Evolutionary conservation across 2,888 invertebrate genomes (phyloP), one percentile per base, ranked within the genome.

Genomic region (Lepeophtheirus nordmannii): DNA sequence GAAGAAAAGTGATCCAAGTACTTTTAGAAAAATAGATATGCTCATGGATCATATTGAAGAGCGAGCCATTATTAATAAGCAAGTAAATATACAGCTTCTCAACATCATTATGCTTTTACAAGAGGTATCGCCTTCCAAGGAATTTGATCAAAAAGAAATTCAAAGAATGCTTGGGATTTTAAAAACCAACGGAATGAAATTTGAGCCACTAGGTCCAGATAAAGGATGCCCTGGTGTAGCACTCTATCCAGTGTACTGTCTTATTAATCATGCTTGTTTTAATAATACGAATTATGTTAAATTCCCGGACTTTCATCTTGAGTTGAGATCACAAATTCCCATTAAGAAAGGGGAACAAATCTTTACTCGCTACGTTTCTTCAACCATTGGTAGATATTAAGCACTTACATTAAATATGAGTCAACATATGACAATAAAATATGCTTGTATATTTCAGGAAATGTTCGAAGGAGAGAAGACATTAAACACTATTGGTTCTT

Each of bases 131-230:
- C n/a, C 30, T 1, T 38, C 20, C 62, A 20, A 53, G 7, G 65
- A 65, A 14, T 65, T 65, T 37, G n/a, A 22, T 53, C 22, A 65
- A 22, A 30, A 17, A n/a, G 65, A 65, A 10, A 65, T 65, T 17
- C 57, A 56, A 17, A 9, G 65, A 7, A 58, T 58, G 57, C 38
- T 65, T 65, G 65, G 65, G 17, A 65, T 65, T 12, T 38, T 65
- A 8, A 65, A 57, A 58, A 65, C 65, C 14, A 65, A 65, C 38
- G 65, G 65, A 22, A 65, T 65, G 65, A 65, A 65, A 39, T 53
- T 65, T 23, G 65, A 65, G 57, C 58, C 56, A 10, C 17, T 20
- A 1, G 62, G 62, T 10, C 53, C 53, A 3, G 62, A 62, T 10
- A 62, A 39, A 17, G 62, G 62, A 10, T 37, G 38, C 5, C 58